phyloP scores from a whole-genome alignment of 2,113 vertebrate species.

The Henicopernis longicauda region DNA sequence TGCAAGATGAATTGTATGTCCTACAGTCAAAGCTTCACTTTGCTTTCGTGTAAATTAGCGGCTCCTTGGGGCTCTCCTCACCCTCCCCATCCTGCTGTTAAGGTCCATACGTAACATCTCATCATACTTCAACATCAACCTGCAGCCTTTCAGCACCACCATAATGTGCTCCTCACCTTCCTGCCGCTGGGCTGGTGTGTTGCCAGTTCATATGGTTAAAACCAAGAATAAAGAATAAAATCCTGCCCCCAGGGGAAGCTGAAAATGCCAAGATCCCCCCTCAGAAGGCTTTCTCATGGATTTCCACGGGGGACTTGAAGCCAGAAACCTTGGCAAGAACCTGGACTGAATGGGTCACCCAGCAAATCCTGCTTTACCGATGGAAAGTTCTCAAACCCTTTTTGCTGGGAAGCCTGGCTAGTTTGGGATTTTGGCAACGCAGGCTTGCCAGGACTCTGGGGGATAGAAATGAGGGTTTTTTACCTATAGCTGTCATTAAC shows the following conservation, averaged over 20 bases:
- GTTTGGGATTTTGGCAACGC: neutral
- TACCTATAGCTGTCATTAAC: constrained; percentile 34
- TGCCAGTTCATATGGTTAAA: neutral
- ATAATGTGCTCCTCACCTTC: neutral
- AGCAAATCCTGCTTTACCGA: neutral
- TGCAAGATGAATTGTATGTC: neutral
- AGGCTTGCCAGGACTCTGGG: neutral
- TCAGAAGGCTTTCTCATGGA: neutral
- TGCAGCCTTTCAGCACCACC: neutral
- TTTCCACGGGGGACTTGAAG: neutral
- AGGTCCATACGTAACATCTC: neutral
- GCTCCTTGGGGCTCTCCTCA: neutral
- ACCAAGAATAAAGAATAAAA: neutral
- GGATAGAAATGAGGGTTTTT: neutral
- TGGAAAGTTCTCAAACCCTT: constrained; percentile 20
- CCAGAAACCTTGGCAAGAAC: neutral
- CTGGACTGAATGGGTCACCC: neutral
- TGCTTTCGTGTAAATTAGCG: neutral
- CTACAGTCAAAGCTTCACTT: neutral
- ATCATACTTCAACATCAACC: neutral
- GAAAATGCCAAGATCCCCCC: neutral
- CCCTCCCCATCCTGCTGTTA: neutral
- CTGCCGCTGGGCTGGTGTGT: accelerated
- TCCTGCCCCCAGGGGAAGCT: neutral
- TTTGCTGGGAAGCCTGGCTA: neutral